These are phyloP conservation scores for Drosophila paucipuncta DNA, from an alignment of 2,888 invertebrate genomes.

Conservation along the genomic window DNA sequence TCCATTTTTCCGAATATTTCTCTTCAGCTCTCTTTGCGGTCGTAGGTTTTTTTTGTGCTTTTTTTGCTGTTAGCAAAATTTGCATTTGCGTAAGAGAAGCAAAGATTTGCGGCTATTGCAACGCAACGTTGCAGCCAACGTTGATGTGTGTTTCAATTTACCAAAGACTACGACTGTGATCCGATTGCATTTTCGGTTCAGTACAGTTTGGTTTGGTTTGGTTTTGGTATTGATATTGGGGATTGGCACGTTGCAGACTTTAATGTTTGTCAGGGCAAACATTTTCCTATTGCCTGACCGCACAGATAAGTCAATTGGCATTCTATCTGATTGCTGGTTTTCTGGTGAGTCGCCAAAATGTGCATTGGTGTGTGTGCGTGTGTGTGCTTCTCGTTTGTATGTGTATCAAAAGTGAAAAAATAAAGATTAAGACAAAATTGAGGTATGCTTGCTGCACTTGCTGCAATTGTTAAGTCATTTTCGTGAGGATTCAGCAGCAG, in stretches of 20 bases:
- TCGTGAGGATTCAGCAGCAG: not conserved
- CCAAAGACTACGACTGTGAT: slow-evolving; percentile 56
- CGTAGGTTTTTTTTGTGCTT: slow-evolving; percentile 15
- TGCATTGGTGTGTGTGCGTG: not conserved
- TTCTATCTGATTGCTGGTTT: slow-evolving; percentile 62
- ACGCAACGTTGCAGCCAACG: slow-evolving; percentile 73
- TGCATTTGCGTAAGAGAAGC: slow-evolving; percentile 79
- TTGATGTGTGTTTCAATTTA: slow-evolving; percentile 80
- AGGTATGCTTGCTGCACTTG: not conserved
- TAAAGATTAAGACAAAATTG: not conserved
- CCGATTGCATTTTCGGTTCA: slow-evolving; percentile 49
- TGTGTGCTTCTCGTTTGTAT: slow-evolving; percentile 21
- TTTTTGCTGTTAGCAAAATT: slow-evolving; percentile 68
- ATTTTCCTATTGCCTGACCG: slow-evolving; percentile 73
- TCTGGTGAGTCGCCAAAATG: not conserved
- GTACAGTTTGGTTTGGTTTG: slow-evolving; percentile 12
- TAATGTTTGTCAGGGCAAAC: slow-evolving; percentile 69
- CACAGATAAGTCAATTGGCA: slow-evolving; percentile 76
- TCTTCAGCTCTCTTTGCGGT: slow-evolving; percentile 22
- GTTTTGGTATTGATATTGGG: slow-evolving; percentile 1
- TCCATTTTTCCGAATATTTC: slow-evolving; percentile 8
- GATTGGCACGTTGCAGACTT: slow-evolving; percentile 41
- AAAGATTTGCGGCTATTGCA: slow-evolving; percentile 78
- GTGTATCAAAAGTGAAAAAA: not conserved
- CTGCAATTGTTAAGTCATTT: slow-evolving; percentile 5